These are phyloP conservation scores for Notoglanidium macrostoma DNA, from an alignment of 2,797 vertebrate genomes.

Conservation along the genomic window DNA sequence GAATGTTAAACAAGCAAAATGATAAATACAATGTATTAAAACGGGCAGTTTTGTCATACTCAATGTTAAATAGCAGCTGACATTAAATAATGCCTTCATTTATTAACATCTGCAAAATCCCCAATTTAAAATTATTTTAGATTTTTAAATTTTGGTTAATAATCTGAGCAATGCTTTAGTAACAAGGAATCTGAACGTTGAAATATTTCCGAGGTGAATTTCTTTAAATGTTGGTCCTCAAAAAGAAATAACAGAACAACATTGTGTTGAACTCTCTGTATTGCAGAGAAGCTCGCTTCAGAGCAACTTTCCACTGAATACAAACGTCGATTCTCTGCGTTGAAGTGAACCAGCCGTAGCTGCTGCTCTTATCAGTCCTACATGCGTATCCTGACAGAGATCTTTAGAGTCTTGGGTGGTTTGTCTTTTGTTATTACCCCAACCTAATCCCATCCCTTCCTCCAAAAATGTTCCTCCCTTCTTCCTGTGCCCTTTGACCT, in stretches of 20 bases:
- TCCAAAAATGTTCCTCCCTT: slow-evolving; percentile 81
- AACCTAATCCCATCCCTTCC: slow-evolving; percentile 78
- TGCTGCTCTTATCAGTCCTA: slow-evolving; percentile 23
- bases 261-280: background rate
- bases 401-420: slow-evolving; percentile 71
- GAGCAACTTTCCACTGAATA: background rate
- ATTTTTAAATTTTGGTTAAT: background rate
- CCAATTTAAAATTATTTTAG: background rate
- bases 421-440: slow-evolving; percentile 67
- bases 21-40: background rate
- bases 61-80: background rate
- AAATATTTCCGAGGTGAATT: background rate
- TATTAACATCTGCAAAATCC: background rate
- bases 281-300: background rate
- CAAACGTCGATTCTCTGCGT: background rate
- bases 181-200: background rate
- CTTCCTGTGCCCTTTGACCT: slow-evolving; percentile 84
- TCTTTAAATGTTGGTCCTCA: too few species aligned
- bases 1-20: background rate
- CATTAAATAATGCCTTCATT: background rate
- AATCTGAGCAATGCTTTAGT: background rate
- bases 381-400: slow-evolving; percentile 61
- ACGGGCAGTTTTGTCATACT: background rate
- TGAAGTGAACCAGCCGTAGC: background rate
- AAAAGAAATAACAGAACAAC: background rate